phyloP scores from a whole-genome alignment of 2,113 vertebrate species.

The Okapia johnstoni region DNA sequence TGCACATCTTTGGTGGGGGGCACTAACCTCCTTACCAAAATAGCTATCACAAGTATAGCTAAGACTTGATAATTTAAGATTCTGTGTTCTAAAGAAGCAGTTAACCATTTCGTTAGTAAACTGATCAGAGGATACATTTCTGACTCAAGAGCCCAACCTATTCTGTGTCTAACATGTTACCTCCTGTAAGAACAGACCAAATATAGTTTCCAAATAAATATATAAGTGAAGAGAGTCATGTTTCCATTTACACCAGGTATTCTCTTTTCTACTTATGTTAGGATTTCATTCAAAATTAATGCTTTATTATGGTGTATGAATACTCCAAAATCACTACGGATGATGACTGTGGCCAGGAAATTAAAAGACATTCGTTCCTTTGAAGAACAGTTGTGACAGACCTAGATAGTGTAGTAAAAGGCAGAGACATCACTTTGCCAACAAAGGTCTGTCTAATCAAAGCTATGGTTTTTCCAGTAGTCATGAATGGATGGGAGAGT shows the following conservation, averaged over 20 bases:
- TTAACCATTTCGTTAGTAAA: background rate
- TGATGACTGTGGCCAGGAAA: background rate
- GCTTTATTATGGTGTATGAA: background rate
- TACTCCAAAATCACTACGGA: background rate
- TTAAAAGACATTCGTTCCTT: background rate
- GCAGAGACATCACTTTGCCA: background rate
- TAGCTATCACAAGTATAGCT: background rate
- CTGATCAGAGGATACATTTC: background rate
- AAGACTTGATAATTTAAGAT: background rate
- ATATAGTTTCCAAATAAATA: background rate
- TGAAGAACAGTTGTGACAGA: background rate
- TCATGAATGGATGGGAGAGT: fast-evolving
- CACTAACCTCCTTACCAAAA: background rate
- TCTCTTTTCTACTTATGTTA: background rate
- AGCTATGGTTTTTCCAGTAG: background rate
- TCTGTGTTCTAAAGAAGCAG: background rate
- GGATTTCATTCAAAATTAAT: background rate
- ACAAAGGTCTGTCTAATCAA: background rate
- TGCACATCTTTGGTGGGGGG: background rate
- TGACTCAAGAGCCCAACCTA: background rate
- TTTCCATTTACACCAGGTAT: background rate
- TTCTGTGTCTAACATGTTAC: background rate
- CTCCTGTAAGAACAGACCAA: background rate
- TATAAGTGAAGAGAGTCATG: background rate
- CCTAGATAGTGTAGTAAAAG: background rate